Evolutionary conservation across 2,797 vertebrate genomes (phyloP).

Genomic region (Manis crassicaudata): DNA sequence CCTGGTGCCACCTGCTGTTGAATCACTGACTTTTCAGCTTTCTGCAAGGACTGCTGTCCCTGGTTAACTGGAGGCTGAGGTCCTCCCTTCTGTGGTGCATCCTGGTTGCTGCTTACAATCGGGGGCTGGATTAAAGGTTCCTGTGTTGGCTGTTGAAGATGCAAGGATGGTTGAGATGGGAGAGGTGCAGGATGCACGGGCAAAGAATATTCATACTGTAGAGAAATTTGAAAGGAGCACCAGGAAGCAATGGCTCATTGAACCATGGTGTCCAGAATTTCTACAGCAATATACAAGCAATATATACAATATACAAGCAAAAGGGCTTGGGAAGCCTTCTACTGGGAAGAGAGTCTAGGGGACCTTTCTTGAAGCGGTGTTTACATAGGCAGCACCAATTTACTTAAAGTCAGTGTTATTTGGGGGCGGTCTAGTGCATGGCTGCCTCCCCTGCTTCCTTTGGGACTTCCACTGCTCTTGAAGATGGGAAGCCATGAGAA

Average conservation of each 20-base stretch:
- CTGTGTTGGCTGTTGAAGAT: constrained; percentile 66
- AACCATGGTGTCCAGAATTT: constrained; percentile 23
- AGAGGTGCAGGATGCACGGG: constrained; percentile 72
- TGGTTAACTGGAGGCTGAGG: constrained; percentile 55
- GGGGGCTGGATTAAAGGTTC: constrained; percentile 52
- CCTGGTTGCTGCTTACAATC: constrained; percentile 2
- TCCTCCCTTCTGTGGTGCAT: neutral
- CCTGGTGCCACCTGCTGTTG: constrained; percentile 62
- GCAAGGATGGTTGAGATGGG: constrained; percentile 69
- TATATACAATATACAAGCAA: neutral
- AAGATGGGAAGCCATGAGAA: neutral
- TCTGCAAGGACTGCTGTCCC: constrained; percentile 48
- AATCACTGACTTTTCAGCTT: constrained; percentile 52
- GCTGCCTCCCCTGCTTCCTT: neutral
- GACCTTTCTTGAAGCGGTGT: neutral
- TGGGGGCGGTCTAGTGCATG: neutral
- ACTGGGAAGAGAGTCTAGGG: neutral
- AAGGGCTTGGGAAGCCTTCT: neutral
- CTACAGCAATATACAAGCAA: neutral
- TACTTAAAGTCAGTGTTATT: neutral
- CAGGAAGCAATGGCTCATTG: constrained; percentile 52
- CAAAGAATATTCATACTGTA: constrained; percentile 77
- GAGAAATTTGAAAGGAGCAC: constrained; percentile 68
- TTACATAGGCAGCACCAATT: neutral
- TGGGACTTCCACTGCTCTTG: neutral